phyloP scores from a whole-genome alignment of 2,113 vertebrate genomes.

The Columba livia region DNA sequence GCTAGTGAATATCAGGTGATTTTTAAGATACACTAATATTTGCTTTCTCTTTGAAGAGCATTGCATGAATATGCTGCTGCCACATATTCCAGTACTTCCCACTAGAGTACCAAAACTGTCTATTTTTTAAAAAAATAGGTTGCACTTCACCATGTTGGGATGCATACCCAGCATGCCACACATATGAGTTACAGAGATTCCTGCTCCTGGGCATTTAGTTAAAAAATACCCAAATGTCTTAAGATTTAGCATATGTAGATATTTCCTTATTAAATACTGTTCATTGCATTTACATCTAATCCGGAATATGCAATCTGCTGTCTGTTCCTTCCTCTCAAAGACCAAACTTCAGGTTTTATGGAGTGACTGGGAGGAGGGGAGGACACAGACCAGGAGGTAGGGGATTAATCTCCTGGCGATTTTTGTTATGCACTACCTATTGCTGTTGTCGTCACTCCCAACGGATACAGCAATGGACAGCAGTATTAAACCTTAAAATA shows the following conservation, averaged over 20 bases:
- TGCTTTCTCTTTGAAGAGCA: neutral
- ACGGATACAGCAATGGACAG: neutral
- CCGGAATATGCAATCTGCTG: neutral
- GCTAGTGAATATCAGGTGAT: neutral
- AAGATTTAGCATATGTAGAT: neutral
- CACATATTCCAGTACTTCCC: neutral
- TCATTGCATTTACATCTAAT: neutral
- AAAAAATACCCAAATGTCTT: neutral
- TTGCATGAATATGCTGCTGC: neutral
- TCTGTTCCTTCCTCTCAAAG: neutral
- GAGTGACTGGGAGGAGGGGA: neutral
- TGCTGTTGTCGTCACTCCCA: neutral
- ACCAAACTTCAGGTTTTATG: neutral
- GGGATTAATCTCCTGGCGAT: neutral
- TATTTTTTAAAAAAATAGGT: neutral
- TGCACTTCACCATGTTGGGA: rapidly evolving
- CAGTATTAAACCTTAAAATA: neutral
- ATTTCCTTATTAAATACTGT: neutral
- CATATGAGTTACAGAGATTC: neutral
- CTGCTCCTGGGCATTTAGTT: neutral
- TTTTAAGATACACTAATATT: neutral
- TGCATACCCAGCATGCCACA: neutral
- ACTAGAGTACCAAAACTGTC: neutral
- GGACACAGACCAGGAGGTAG: neutral
- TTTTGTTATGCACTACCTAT: neutral